Evolutionary conservation across 2,113 vertebrate genomes (phyloP).

Genomic region (Potamarius usumacintae): DNA sequence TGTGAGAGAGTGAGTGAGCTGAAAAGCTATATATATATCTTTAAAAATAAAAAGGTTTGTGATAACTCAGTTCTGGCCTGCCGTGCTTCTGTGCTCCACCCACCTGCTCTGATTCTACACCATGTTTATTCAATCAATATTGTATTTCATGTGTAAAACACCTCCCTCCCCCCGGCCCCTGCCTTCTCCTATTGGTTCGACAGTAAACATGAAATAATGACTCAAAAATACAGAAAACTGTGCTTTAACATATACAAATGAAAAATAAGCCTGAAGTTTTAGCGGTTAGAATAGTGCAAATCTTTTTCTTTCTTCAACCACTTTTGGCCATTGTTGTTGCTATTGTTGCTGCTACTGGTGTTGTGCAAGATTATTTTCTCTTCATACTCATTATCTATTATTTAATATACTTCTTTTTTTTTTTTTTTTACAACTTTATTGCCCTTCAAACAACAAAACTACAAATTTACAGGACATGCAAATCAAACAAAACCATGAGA

Average conservation of each 20-base stretch:
- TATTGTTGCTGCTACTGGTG: neutral
- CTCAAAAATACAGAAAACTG: neutral
- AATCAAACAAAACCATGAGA: too few relatives aligned
- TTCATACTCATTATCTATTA: neutral
- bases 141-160: neutral
- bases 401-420: neutral
- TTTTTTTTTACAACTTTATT: too few relatives aligned
- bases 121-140: neutral
- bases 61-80: too few relatives aligned
- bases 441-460: too few relatives aligned
- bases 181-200: neutral
- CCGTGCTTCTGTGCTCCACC: too few relatives aligned
- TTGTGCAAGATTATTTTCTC: neutral
- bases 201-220: conserved; percentile 23
- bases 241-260: neutral
- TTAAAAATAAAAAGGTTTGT: too few relatives aligned
- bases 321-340: neutral
- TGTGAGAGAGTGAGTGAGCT: too few relatives aligned
- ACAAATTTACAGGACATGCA: too few relatives aligned
- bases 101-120: too few relatives aligned
- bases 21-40: too few relatives aligned
- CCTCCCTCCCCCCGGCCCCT: too few relatives aligned
- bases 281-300: neutral
- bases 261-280: neutral
- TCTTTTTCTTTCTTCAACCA: neutral